Conservation (phyloP, 2,113 vertebrate species). For the Pterocles gutturalis region DNA sequence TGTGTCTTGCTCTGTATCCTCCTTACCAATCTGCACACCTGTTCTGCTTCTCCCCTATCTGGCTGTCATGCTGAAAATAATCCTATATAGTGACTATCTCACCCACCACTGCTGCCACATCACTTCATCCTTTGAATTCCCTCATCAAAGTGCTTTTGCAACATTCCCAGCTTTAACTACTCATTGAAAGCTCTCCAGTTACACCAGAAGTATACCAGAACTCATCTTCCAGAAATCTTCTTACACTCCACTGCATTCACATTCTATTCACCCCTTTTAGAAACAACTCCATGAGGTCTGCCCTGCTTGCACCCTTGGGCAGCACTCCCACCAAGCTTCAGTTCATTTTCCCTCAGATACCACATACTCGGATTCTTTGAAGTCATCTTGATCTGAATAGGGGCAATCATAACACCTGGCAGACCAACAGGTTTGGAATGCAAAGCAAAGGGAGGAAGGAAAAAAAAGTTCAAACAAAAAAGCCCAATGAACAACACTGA, state of each 20-base stretch:
- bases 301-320: rapidly evolving
- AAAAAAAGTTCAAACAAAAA: background rate
- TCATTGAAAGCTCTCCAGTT: background rate
- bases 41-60: background rate
- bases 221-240: background rate
- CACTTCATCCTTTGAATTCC: background rate
- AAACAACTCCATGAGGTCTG: background rate
- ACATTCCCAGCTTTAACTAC: background rate
- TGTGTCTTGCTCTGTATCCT: background rate
- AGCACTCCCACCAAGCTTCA: background rate
- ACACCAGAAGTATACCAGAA: background rate
- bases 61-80: background rate
- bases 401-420: background rate
- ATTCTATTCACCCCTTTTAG: background rate
- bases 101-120: background rate
- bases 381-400: background rate
- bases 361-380: background rate
- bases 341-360: background rate
- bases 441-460: background rate
- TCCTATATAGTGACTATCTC: background rate
- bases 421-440: background rate
- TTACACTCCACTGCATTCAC: background rate
- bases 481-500: background rate
- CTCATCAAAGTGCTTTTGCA: background rate
- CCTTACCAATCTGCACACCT: background rate